Evolutionary conservation across 2,113 vertebrate species (phyloP).

Genomic region (Oxyura jamaicensis): DNA sequence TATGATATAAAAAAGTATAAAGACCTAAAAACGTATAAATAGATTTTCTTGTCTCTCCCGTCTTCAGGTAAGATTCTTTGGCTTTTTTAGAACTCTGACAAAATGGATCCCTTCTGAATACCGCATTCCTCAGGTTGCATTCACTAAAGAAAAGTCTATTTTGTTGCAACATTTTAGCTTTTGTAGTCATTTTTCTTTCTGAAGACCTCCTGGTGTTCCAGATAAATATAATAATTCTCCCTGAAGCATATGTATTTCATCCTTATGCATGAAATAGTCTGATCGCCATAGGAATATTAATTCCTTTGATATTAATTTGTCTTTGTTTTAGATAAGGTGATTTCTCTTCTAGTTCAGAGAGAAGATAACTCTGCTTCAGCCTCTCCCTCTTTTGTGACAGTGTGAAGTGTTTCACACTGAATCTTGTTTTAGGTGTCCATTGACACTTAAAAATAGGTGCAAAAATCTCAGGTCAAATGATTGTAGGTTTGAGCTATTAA

Average conservation of each 20-base stretch:
- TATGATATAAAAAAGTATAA: neutral
- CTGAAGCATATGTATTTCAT: neutral
- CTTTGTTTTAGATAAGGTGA: neutral
- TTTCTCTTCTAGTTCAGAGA: neutral
- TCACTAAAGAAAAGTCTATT: neutral
- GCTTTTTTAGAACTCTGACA: neutral
- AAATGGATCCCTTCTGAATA: neutral
- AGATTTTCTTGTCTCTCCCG: neutral
- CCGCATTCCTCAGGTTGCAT: neutral
- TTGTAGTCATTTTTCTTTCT: neutral
- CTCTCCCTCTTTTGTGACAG: neutral
- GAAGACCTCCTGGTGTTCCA: neutral
- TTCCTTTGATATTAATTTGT: neutral
- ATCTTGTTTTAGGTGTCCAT: neutral
- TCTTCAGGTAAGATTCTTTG: neutral
- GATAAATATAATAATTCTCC: neutral
- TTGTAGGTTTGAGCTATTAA: neutral
- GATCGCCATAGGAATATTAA: neutral
- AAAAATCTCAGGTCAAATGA: neutral
- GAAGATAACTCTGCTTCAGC: neutral
- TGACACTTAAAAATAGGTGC: neutral
- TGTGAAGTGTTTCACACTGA: neutral
- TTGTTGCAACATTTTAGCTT: neutral
- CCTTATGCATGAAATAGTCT: neutral
- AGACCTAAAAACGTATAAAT: neutral